Percentiles rank a stretch among this genome's conserved stretches.
Conservation (phyloP, 2,113 vertebrate species). For the Anhinga anhinga region DNA sequence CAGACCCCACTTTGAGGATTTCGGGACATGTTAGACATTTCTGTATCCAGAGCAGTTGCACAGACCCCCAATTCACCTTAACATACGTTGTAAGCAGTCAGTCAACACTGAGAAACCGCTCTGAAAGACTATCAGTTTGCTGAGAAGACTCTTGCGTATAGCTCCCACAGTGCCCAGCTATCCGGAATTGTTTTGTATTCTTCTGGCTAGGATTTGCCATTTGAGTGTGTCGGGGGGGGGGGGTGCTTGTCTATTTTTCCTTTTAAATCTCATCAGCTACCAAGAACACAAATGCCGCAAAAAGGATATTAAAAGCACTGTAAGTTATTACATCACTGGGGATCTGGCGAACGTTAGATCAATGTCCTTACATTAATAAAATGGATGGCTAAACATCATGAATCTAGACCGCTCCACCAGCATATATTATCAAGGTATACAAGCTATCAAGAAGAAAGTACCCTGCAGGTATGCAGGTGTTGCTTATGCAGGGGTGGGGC, state of each 20-base stretch:
- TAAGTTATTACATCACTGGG: background rate
- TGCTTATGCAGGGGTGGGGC: constrained; percentile 55
- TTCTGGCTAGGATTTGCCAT: background rate
- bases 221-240: background rate
- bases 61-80: background rate
- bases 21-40: background rate
- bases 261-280: background rate
- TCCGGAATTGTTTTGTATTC: background rate
- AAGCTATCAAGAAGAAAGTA: constrained; percentile 37
- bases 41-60: background rate
- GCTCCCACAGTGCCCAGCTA: background rate
- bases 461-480: constrained; percentile 69
- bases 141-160: background rate
- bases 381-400: background rate
- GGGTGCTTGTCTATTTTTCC: background rate
- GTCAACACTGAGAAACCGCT: background rate
- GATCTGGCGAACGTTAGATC: background rate
- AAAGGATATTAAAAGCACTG: background rate
- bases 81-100: background rate
- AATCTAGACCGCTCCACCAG: background rate
- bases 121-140: background rate
- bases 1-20: background rate
- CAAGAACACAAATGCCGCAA: background rate
- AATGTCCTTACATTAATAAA: background rate
- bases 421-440: constrained; percentile 24